Evolutionary conservation across 2,797 vertebrate species (phyloP), one percentile per base, ranked within the genome.

Genomic region (Euphonia xanthogaster): DNA sequence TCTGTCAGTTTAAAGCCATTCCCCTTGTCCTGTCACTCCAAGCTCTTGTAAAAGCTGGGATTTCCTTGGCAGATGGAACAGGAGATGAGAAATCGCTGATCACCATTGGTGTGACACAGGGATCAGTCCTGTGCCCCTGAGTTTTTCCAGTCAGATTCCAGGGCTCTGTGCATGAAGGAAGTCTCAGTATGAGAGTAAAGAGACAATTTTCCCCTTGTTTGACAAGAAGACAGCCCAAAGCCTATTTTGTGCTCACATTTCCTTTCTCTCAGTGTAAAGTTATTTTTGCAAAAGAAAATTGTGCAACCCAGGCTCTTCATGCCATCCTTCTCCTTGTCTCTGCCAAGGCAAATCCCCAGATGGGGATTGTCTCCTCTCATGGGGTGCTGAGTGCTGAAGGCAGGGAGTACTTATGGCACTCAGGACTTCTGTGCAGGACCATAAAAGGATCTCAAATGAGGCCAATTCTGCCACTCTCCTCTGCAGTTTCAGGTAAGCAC

Each of bases 61-160:
- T 3, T 3, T 24, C 50, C 35, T 2, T 25, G 47, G 16, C 24
- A 20, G 71, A 5, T 0, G 1, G 76, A 54, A 22, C 1, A 35
- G 63, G 48, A 47, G 63, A 54, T 27, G 42, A 45, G 81, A 31
- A 82, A 24, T 30, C 8, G 1, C 17, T 31, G n/a, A 22, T 39
- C 47, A 44, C 53, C 33, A 4, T 1, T 13, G 60, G 11, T 33
- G 61, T 60, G 28, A 2, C 3, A 4, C 5, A 9, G 51, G 8
- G 47, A 25, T 18, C 25, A 75, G 22, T 39, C 15, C 33, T 6
- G 2, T 4, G 33, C 35, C 37, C 33, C 44, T 14, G 37, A 16
- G 22, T 4, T 60, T 65, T 68, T 20, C 68, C 37, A 50, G 55
- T 17, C 42, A 6, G 20, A 10, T 42, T 35, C 40, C n/a, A 33